A percentile compares a stretch with the other conserved stretches of the same genome.
Conservation (phyloP, 1,140 invertebrate species). For the Cyrtorhinus lividipennis region DNA sequence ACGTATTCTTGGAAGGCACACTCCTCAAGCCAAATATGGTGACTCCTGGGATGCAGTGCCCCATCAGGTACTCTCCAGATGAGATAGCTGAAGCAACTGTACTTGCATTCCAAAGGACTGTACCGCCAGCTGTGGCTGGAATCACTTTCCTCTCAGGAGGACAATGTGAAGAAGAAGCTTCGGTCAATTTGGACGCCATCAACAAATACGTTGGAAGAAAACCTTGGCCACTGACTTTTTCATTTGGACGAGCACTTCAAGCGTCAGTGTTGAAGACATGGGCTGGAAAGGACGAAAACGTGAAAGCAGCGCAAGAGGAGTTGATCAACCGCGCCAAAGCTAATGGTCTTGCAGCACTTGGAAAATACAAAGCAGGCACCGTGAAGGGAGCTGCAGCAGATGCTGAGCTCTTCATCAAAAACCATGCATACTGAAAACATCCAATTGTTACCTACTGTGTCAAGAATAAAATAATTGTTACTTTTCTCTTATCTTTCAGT, state of each 20-base stretch:
- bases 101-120: conserved; percentile 68
- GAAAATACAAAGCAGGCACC: conserved; percentile 74
- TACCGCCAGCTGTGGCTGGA: conserved; percentile 35
- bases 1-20: too few relatives aligned
- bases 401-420: conserved; percentile 72
- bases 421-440: conserved; percentile 82
- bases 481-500: too few relatives aligned
- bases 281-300: conserved; percentile 76
- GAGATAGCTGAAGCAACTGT: conserved; percentile 77
- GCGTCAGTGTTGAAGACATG: conserved; percentile 87
- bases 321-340: conserved; percentile 85
- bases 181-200: conserved; percentile 87
- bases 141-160: conserved; percentile 92
- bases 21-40: conserved; percentile 98
- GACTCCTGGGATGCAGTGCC: conserved; percentile 67
- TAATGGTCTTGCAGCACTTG: conserved; percentile 72
- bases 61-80: conserved; percentile 55
- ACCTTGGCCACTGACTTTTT: conserved; percentile 94
- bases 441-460: too few relatives aligned
- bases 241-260: conserved; percentile 77
- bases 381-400: conserved; percentile 65
- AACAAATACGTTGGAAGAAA: conserved; percentile 67
- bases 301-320: conserved; percentile 71
- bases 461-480: too few relatives aligned
- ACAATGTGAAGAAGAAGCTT: conserved; percentile 92